Conservation (phyloP, 2,113 vertebrate genomes). For the Miniopterus natalensis region DNA sequence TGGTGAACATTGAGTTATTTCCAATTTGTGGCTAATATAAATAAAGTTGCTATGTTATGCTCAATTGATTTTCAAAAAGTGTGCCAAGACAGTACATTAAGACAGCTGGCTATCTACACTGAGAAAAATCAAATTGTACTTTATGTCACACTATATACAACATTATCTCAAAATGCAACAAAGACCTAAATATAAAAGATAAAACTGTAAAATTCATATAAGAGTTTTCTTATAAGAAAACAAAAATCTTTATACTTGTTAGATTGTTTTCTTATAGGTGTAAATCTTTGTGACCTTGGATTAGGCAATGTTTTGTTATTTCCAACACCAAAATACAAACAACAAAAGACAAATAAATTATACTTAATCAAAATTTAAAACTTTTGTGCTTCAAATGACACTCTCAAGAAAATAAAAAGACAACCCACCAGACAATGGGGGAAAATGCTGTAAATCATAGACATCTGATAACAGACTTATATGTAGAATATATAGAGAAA, state of each 20-base stretch:
- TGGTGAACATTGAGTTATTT: not conserved
- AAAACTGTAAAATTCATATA: not conserved
- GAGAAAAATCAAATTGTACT: not conserved
- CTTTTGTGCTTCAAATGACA: not conserved
- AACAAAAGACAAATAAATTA: not conserved
- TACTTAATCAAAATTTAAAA: constrained; percentile 18
- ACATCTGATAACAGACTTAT: not conserved
- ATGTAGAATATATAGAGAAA: not conserved
- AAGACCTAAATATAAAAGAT: not conserved
- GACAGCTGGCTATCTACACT: not conserved
- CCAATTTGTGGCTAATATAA: not conserved
- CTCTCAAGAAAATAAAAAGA: constrained; percentile 5
- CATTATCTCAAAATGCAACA: not conserved
- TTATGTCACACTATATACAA: not conserved
- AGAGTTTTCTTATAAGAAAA: not conserved
- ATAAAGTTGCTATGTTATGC: not conserved
- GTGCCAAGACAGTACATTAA: not conserved
- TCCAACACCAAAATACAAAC: not conserved
- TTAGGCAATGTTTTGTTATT: not conserved
- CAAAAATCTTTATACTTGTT: not conserved
- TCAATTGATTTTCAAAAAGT: not conserved
- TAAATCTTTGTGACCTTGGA: not conserved
- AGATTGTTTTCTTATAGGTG: not conserved
- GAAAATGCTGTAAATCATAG: not conserved
- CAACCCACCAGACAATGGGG: not conserved